Conservation (phyloP, 1,140 invertebrate genomes). For the Episyrphus balteatus region DNA sequence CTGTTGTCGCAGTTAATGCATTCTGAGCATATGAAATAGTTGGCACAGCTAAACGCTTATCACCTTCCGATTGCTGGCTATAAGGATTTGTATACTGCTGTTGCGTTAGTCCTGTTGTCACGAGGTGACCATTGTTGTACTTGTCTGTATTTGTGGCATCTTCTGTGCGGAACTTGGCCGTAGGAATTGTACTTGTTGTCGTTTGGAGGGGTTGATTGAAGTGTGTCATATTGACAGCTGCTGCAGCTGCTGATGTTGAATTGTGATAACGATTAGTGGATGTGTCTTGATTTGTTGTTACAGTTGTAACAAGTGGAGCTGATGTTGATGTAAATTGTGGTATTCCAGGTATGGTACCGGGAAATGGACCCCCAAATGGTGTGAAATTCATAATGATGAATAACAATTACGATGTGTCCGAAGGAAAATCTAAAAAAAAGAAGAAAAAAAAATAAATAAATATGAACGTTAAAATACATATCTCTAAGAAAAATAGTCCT, state of each 20-base stretch:
- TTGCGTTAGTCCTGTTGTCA: constrained; percentile 17
- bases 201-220: constrained; percentile 20
- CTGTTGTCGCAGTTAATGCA: constrained; percentile 9
- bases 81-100: constrained; percentile 20
- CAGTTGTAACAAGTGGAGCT: constrained; percentile 25
- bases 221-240: constrained; percentile 22
- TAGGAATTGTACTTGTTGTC: constrained; percentile 7
- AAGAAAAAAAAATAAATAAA: not conserved
- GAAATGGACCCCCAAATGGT: constrained; percentile 52
- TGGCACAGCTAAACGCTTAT: constrained; percentile 12
- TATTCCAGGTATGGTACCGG: constrained; percentile 45
- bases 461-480: not conserved
- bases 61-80: constrained; percentile 8
- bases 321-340: constrained; percentile 51
- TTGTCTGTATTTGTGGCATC: constrained; percentile 18
- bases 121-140: constrained; percentile 29
- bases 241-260: constrained; percentile 6
- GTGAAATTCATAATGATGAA: constrained; percentile 53
- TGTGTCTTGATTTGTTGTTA: constrained; percentile 19
- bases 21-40: constrained; percentile 14
- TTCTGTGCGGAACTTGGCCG: constrained; percentile 10
- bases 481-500: no score
- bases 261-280: constrained; percentile 14
- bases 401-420: not conserved
- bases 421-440: not conserved